A percentile compares a stretch with the other conserved stretches of the same genome.
Evolutionary conservation across 2,797 vertebrate genomes (phyloP).

Genomic region (Zenarchopterus dispar): DNA sequence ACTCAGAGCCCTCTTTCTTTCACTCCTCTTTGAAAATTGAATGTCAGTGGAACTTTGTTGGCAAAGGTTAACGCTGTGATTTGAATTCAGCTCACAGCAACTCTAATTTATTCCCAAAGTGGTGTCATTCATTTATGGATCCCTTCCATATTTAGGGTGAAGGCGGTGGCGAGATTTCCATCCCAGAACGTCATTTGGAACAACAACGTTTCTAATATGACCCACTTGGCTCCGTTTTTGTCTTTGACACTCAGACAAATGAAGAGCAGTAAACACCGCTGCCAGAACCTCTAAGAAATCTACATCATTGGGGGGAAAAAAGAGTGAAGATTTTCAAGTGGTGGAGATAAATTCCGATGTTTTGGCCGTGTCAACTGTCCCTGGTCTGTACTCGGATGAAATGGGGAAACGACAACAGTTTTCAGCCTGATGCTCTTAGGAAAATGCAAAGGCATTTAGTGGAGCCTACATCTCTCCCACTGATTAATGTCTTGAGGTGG

Average conservation of each 20-base stretch:
- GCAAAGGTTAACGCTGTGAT: slow-evolving; percentile 70
- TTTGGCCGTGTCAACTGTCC: neutral
- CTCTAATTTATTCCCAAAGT: slow-evolving; percentile 70
- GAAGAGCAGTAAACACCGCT: neutral
- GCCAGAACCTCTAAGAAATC: neutral
- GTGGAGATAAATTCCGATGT: neutral
- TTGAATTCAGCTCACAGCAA: slow-evolving; percentile 61
- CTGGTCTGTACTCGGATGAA: slow-evolving; percentile 35
- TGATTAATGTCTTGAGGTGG: slow-evolving; percentile 71
- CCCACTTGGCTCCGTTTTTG: slow-evolving; percentile 19
- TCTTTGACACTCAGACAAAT: slow-evolving; percentile 26
- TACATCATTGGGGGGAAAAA: slow-evolving; percentile 18
- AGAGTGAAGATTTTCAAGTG: neutral
- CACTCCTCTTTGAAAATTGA: slow-evolving; percentile 40
- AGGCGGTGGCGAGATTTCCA: slow-evolving; percentile 28
- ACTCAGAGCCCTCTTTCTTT: slow-evolving; percentile 16
- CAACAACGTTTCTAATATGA: slow-evolving; percentile 23
- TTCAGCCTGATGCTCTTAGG: slow-evolving; percentile 44
- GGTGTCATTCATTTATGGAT: slow-evolving; percentile 58
- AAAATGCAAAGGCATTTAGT: slow-evolving; percentile 34
- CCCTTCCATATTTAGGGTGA: slow-evolving; percentile 44
- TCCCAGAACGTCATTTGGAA: slow-evolving; percentile 36
- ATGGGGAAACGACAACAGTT: slow-evolving; percentile 39
- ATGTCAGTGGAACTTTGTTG: slow-evolving; percentile 67
- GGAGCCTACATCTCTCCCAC: slow-evolving; percentile 36